Evolutionary conservation across 2,113 vertebrate species (phyloP).

Genomic region (Phalacrocorax pelagicus): DNA sequence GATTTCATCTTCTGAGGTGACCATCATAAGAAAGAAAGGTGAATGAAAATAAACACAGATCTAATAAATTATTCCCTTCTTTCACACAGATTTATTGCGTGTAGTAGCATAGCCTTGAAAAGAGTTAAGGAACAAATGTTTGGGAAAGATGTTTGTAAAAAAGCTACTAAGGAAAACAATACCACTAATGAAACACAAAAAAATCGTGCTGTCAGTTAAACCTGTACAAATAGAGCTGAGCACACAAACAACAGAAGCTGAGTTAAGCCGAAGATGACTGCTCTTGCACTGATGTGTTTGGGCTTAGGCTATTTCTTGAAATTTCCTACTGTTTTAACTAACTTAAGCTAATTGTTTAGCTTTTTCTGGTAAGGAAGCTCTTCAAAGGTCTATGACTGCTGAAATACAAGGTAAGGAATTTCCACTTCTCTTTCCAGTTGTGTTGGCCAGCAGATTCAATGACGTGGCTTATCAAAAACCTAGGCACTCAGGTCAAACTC

Average conservation of each 20-base stretch:
- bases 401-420: not conserved
- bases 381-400: not conserved
- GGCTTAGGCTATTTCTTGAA: not conserved
- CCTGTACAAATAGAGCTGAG: not conserved
- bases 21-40: not conserved
- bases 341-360: not conserved
- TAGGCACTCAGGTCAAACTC: not conserved
- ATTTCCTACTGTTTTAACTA: not conserved
- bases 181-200: not conserved
- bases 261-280: not conserved
- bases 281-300: not conserved
- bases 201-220: not conserved
- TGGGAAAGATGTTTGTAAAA: not conserved
- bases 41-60: not conserved
- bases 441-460: not conserved
- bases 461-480: not conserved
- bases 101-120: not conserved
- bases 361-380: not conserved
- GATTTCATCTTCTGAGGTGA: not conserved
- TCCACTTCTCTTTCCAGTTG: not conserved
- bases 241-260: not conserved
- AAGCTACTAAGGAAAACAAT: not conserved
- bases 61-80: not conserved
- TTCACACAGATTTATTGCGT: fast-evolving
- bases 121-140: not conserved